Evolutionary conservation across 1,140 invertebrate genomes (phyloP).

Genomic region (Drosophila tsacasi): DNA sequence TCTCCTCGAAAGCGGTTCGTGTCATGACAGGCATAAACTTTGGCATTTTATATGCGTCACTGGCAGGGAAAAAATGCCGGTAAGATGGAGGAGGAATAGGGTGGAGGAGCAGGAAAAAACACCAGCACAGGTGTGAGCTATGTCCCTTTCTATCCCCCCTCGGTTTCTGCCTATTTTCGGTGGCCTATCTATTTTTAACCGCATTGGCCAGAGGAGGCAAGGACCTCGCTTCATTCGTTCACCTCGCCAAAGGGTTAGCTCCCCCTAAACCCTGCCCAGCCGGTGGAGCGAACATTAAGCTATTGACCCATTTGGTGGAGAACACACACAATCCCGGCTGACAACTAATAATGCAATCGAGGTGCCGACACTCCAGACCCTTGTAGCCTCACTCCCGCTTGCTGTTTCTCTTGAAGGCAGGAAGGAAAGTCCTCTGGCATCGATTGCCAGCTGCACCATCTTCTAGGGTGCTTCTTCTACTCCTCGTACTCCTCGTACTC

Average conservation of each 20-base stretch:
- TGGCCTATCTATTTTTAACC: slow-evolving; percentile 57
- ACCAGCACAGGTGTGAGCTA: neutral
- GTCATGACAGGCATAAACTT: slow-evolving; percentile 52
- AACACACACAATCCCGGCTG: slow-evolving; percentile 28
- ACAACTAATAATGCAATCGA: slow-evolving; percentile 70
- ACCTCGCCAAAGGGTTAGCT: neutral
- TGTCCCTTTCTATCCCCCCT: neutral
- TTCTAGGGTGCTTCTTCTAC: neutral
- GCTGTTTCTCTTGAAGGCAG: neutral
- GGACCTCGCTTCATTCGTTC: slow-evolving; percentile 9
- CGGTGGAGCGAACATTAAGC: slow-evolving; percentile 20
- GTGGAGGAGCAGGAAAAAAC: neutral
- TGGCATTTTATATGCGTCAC: slow-evolving; percentile 57
- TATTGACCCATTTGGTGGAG: slow-evolving; percentile 68
- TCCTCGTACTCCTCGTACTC: neutral
- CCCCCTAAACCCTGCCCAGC: neutral
- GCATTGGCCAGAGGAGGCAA: slow-evolving; percentile 1
- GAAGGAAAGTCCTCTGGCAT: neutral
- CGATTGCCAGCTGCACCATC: neutral
- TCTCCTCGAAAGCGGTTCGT: slow-evolving; percentile 8
- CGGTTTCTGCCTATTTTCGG: slow-evolving; percentile 54
- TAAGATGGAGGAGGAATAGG: neutral
- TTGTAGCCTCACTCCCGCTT: neutral
- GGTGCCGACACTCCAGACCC: slow-evolving; percentile 29
- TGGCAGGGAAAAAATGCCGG: slow-evolving; percentile 8